Percentiles rank a stretch among this genome's conserved stretches.
Evolutionary conservation across 2,888 invertebrate genomes (phyloP).

Genomic region (Lacanobia wlatinum): DNA sequence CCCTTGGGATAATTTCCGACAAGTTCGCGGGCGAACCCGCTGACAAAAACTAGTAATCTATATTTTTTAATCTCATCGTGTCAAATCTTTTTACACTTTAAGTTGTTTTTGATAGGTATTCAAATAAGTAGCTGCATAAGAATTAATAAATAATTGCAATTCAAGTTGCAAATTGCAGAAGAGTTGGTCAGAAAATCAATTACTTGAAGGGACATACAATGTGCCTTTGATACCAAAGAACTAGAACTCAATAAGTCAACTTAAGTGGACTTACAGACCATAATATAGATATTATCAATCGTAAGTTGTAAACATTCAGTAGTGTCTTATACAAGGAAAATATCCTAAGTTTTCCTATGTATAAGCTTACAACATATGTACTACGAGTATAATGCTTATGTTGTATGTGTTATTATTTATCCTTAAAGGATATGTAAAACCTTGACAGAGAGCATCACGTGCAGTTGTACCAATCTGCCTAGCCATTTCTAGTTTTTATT

Average conservation of each 20-base stretch:
- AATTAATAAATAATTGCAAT: constrained; percentile 6
- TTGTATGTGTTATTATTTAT: constrained; percentile 28
- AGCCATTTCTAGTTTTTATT: background rate
- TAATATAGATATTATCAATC: constrained; percentile 26
- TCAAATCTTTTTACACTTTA: background rate
- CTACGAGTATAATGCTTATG: constrained; percentile 23
- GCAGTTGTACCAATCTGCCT: background rate
- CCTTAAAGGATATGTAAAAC: constrained; percentile 23
- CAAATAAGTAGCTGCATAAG: constrained; percentile 6
- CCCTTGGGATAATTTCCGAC: too few relatives aligned
- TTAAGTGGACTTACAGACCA: background rate
- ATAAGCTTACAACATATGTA: constrained; percentile 17
- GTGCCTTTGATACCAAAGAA: background rate
- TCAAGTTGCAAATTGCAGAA: background rate
- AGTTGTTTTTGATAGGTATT: background rate
- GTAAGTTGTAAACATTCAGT: background rate
- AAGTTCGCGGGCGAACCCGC: too few relatives aligned
- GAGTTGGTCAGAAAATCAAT: constrained; percentile 1
- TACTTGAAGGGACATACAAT: background rate
- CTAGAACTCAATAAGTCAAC: constrained; percentile 1
- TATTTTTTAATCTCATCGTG: background rate
- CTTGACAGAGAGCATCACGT: constrained; percentile 11
- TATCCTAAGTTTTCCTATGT: constrained; percentile 44
- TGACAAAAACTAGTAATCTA: too few relatives aligned
- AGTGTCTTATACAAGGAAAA: constrained; percentile 51